A percentile compares a stretch with the other conserved stretches of the same genome.
phyloP scores from a whole-genome alignment of 1,140 invertebrate genomes.

The Bombyx mandarina region DNA sequence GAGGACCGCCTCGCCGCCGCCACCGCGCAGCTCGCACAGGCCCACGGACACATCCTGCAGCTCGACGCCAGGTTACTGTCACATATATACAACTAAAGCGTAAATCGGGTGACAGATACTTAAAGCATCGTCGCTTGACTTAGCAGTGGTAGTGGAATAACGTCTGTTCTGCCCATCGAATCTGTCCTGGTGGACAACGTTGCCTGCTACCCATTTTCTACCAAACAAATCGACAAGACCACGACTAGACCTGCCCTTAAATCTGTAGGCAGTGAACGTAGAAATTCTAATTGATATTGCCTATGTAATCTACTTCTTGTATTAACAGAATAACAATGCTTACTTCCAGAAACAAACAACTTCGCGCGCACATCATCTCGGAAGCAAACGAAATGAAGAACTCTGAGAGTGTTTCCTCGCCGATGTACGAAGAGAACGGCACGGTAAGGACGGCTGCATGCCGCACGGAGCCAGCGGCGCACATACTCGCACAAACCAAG shows the following conservation, averaged over 20 bases:
- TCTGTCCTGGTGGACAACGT: no score
- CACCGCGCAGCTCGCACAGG: constrained; percentile 83
- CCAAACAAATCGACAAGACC: no score
- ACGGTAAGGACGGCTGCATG: constrained; percentile 34
- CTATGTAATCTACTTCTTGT: neutral
- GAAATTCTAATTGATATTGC: neutral
- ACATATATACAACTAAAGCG: neutral
- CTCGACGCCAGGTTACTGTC: constrained; percentile 76
- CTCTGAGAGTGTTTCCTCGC: constrained; percentile 44
- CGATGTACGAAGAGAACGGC: constrained; percentile 56
- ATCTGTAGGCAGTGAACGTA: neutral
- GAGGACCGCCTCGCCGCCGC: constrained; percentile 86
- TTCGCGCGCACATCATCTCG: constrained; percentile 80
- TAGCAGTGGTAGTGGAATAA: no score
- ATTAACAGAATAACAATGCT: neutral
- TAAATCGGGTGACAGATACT: neutral
- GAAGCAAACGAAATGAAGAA: constrained; percentile 71
- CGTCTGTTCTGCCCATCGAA: no score
- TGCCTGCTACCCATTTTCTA: no score
- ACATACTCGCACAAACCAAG: constrained; percentile 25
- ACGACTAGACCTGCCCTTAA: no score
- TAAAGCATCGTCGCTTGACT: neutral
- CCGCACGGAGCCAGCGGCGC: constrained; percentile 9
- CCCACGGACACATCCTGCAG: constrained; percentile 84
- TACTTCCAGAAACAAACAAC: constrained; percentile 78